phyloP scores from a whole-genome alignment of 2,113 vertebrate species.

The Nothoprocta pentlandii region DNA sequence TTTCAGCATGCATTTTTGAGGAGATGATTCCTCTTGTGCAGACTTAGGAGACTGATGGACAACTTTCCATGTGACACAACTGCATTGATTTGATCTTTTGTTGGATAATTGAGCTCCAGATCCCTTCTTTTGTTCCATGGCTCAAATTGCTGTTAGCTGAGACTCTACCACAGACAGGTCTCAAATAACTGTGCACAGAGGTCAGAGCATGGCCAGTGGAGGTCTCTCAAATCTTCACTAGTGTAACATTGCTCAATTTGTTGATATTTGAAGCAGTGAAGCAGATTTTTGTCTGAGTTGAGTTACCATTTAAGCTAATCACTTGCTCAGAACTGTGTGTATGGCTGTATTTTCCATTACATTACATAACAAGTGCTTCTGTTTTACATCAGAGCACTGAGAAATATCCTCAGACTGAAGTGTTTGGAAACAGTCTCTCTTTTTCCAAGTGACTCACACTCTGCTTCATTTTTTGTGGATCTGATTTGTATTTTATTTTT shows the following conservation, averaged over 20 bases:
- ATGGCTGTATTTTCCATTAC: slow-evolving; percentile 55
- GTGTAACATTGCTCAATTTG: background rate
- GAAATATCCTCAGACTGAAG: background rate
- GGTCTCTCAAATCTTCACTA: background rate
- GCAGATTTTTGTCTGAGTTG: background rate
- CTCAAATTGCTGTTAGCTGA: slow-evolving; percentile 47
- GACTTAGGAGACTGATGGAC: slow-evolving; percentile 6
- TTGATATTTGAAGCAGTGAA: background rate
- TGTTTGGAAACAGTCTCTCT: background rate
- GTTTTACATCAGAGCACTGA: slow-evolving; percentile 34
- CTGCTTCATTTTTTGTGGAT: background rate
- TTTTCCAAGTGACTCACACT: background rate
- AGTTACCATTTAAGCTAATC: background rate
- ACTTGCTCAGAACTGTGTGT: slow-evolving; percentile 28
- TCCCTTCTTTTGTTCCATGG: background rate
- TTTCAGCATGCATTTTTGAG: background rate
- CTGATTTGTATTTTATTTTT: background rate
- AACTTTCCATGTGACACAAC: slow-evolving; percentile 51
- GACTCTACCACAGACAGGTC: background rate
- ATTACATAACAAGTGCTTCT: slow-evolving; percentile 37
- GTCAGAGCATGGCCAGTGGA: background rate
- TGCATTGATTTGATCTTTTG: slow-evolving; percentile 58
- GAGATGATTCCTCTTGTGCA: background rate
- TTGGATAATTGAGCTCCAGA: slow-evolving; percentile 36
- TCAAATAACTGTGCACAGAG: slow-evolving; percentile 24